Conservation (phyloP, 2,797 vertebrate species). For the Poecilia gillii region DNA sequence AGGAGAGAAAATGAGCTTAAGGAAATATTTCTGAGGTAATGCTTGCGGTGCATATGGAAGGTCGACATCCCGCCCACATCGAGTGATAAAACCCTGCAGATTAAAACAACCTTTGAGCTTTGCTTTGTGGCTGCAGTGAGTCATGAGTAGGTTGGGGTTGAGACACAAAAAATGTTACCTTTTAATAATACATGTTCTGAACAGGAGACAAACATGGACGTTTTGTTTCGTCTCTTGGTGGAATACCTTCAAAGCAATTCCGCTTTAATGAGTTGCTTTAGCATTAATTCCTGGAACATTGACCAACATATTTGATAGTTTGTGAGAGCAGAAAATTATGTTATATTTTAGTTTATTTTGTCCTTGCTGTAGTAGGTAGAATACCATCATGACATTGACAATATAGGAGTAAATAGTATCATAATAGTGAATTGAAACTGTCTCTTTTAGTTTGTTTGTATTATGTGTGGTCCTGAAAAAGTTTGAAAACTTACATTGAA, state of each 20-base stretch:
- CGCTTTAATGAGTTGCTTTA: background rate
- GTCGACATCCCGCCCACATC: background rate
- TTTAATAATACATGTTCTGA: background rate
- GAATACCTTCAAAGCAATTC: background rate
- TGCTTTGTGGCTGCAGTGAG: background rate
- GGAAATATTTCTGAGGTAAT: conserved; percentile 5
- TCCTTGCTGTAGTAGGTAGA: too few relatives aligned
- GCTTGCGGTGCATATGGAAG: background rate
- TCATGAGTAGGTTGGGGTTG: conserved; percentile 1
- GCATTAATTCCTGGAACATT: background rate
- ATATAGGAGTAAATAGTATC: too few relatives aligned
- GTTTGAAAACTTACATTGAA: too few relatives aligned
- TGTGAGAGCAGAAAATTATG: too few relatives aligned
- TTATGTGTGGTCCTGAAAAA: too few relatives aligned
- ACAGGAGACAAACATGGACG: background rate
- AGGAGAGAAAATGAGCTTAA: background rate
- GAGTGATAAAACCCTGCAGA: background rate
- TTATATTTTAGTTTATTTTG: too few relatives aligned
- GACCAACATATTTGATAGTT: too few relatives aligned
- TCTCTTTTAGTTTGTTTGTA: too few relatives aligned
- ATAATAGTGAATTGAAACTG: too few relatives aligned
- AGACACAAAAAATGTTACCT: background rate
- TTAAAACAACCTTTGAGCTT: conserved; percentile 12
- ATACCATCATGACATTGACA: too few relatives aligned
- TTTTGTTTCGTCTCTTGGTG: background rate